These are phyloP conservation scores for Xenopus borealis DNA, from an alignment of 2,113 vertebrate species.

Conservation along the genomic window DNA sequence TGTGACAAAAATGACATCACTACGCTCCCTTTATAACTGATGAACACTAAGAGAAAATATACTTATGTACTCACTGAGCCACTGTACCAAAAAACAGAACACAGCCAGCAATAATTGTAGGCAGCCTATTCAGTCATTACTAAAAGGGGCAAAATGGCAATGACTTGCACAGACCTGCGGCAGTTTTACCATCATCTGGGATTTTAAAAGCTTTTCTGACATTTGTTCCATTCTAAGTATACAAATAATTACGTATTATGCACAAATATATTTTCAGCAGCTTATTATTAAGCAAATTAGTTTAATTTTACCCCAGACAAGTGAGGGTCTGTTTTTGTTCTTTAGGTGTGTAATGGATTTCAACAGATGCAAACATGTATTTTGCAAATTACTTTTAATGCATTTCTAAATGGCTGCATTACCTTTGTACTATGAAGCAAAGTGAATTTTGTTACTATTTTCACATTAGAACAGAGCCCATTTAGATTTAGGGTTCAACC, in stretches of 20 bases:
- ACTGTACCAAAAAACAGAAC: too few relatives aligned
- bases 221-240: not conserved
- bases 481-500: too few relatives aligned
- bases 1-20: too few relatives aligned
- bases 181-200: not conserved
- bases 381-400: constrained; percentile 23
- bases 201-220: constrained; percentile 14
- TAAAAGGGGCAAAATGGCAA: too few relatives aligned
- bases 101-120: too few relatives aligned
- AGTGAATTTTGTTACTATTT: not conserved
- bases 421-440: not conserved
- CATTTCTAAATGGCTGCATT: not conserved
- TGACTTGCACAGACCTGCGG: too few relatives aligned
- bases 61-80: too few relatives aligned
- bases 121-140: too few relatives aligned
- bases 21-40: too few relatives aligned
- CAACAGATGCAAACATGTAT: constrained; percentile 7
- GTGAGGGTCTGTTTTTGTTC: not conserved
- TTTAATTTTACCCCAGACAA: constrained; percentile 15
- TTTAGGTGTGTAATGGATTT: constrained; percentile 9
- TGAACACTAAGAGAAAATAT: too few relatives aligned
- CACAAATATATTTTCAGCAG: constrained; percentile 15
- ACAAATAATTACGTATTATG: constrained; percentile 15
- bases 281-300: constrained; percentile 30
- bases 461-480: not conserved